A percentile compares a stretch with the other conserved stretches of the same genome.
Conservation (phyloP, 2,113 vertebrate species). For the Andinoacara biseriatus region DNA sequence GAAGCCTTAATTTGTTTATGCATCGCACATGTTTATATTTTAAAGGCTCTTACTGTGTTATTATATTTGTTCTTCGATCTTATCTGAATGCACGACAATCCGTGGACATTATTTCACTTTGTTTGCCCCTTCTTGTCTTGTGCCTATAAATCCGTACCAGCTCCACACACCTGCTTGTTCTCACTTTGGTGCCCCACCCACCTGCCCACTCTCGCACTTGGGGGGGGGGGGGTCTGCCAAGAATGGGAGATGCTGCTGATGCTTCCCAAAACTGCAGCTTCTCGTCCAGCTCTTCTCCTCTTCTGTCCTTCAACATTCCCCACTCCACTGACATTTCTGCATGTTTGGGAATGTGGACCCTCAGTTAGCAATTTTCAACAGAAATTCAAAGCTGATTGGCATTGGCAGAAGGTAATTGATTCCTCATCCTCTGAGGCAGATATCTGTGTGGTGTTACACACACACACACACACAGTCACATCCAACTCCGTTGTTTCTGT, state of each 20-base stretch:
- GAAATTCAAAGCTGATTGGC: slow-evolving; percentile 48
- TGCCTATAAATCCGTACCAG: background rate
- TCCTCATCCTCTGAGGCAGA: slow-evolving; percentile 18
- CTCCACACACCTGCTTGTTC: background rate
- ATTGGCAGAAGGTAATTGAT: slow-evolving; percentile 54
- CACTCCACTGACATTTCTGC: background rate
- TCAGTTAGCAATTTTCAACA: slow-evolving; percentile 23
- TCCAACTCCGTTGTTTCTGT: slow-evolving; percentile 38
- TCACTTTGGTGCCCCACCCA: background rate
- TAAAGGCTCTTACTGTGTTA: background rate
- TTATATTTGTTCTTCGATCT: background rate
- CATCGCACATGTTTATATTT: slow-evolving; percentile 18
- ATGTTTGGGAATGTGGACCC: background rate
- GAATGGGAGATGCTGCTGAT: background rate
- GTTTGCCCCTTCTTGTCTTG: background rate
- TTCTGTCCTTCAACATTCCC: background rate
- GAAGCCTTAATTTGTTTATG: slow-evolving; percentile 29
- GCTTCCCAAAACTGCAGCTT: background rate
- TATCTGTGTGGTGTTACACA: slow-evolving; percentile 21
- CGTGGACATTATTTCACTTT: background rate
- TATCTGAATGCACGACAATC: background rate
- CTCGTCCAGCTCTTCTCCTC: background rate
- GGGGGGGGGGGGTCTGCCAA: background rate
- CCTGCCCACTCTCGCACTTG: background rate
- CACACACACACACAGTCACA: slow-evolving; percentile 13